Evolutionary conservation across 2,113 vertebrate genomes (phyloP).

Genomic region (Syrmaticus mikado): DNA sequence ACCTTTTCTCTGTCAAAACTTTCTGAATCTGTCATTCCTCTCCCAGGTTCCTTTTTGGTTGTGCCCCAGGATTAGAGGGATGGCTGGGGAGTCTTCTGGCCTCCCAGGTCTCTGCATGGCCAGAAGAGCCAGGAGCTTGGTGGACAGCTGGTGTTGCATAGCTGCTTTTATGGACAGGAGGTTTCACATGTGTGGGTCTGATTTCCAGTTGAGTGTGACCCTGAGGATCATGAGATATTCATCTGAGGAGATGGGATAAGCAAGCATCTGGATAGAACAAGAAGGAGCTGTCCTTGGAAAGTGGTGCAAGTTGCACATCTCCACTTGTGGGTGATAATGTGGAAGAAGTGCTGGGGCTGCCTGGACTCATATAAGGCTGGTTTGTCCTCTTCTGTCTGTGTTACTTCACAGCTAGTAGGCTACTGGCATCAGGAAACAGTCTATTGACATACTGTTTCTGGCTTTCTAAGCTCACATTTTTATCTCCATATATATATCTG

Average conservation of each 20-base stretch:
- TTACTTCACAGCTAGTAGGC: not conserved
- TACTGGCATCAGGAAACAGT: not conserved
- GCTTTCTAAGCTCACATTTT: not conserved
- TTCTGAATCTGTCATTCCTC: not conserved
- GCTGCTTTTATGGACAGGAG: not conserved
- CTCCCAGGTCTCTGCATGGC: not conserved
- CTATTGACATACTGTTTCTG: not conserved
- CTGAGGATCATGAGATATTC: not conserved
- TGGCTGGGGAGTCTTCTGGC: not conserved
- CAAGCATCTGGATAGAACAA: not conserved
- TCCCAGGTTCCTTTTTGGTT: not conserved
- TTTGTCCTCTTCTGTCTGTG: not conserved
- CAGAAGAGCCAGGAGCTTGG: accelerated
- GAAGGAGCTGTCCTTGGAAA: not conserved
- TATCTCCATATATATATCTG: not conserved
- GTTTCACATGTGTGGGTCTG: accelerated
- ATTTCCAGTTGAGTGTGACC: accelerated
- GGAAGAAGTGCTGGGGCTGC: not conserved
- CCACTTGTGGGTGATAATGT: not conserved
- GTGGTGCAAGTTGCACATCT: not conserved
- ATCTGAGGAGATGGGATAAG: not conserved
- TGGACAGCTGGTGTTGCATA: not conserved
- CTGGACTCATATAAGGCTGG: not conserved
- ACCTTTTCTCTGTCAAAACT: not conserved
- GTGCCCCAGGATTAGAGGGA: not conserved